Evolutionary conservation across 2,888 invertebrate species (phyloP).

Genomic region (Melieria omissa): DNA sequence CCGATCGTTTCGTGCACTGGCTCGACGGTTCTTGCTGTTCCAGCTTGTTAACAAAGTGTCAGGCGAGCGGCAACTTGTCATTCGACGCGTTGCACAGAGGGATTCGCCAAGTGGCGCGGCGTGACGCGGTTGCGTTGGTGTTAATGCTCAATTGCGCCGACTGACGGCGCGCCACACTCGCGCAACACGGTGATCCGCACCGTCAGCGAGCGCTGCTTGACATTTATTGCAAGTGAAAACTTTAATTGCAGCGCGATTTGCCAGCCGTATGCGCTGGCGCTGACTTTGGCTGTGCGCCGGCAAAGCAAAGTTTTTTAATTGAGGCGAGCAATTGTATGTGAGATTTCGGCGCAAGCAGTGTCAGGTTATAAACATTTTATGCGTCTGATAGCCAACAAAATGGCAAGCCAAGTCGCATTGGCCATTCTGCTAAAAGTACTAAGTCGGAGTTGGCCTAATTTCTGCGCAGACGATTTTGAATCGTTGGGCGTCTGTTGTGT

Average conservation of each 20-base stretch:
- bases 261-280: conserved; percentile 53
- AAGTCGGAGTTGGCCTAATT: too few relatives aligned
- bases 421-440: too few relatives aligned
- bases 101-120: too few relatives aligned
- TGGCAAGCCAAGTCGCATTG: too few relatives aligned
- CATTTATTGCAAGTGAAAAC: conserved; percentile 49
- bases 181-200: conserved; percentile 20
- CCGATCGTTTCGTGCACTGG: conserved; percentile 4
- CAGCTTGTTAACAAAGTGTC: conserved; percentile 49
- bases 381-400: too few relatives aligned
- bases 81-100: conserved; percentile 3
- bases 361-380: too few relatives aligned
- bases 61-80: conserved; percentile 38
- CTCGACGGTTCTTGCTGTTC: conserved; percentile 36
- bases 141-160: conserved; percentile 25
- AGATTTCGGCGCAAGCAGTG: too few relatives aligned
- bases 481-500: too few relatives aligned
- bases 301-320: conserved; percentile 19
- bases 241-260: conserved; percentile 61
- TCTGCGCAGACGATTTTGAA: too few relatives aligned
- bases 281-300: conserved; percentile 45
- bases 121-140: background rate
- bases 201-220: conserved; percentile 21
- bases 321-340: conserved; percentile 17
- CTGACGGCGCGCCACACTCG: conserved; percentile 15